Evolutionary conservation across 2,797 vertebrate species (phyloP).

Genomic region (Poecilia wingei): DNA sequence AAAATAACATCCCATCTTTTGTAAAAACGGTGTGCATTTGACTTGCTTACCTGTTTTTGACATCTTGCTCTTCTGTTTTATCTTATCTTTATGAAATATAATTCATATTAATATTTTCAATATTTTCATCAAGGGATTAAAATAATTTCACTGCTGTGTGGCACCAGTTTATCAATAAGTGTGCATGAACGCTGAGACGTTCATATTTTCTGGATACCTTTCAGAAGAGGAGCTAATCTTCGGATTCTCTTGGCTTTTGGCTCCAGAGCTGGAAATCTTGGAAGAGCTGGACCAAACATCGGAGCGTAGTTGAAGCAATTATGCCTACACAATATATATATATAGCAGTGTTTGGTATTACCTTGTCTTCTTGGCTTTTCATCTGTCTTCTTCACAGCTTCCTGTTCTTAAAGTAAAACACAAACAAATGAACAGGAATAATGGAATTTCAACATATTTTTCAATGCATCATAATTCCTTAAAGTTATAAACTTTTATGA

Average conservation of each 20-base stretch:
- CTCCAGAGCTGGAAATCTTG: conserved; percentile 47
- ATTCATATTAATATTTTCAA: background rate
- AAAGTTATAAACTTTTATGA: background rate
- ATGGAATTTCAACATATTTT: background rate
- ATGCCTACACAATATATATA: background rate
- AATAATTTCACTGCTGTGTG: background rate
- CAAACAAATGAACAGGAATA: background rate
- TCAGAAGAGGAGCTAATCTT: conserved; percentile 38
- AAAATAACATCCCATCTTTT: background rate
- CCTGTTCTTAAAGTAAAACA: conserved; percentile 37
- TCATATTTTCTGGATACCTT: conserved; percentile 35
- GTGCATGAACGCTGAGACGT: background rate
- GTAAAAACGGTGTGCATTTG: background rate
- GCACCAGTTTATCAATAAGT: background rate
- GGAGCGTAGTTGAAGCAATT: background rate
- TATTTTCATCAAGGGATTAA: background rate
- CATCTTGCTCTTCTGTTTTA: conserved; percentile 51
- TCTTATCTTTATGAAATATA: conserved; percentile 56
- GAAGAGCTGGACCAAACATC: conserved; percentile 53
- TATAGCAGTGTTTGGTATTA: conserved; percentile 1
- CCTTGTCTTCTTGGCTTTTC: conserved; percentile 55
- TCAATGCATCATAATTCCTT: background rate
- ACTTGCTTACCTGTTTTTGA: conserved; percentile 58
- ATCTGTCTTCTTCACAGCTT: conserved; percentile 35
- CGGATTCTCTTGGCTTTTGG: conserved; percentile 28